A percentile compares a stretch with the other conserved stretches of the same genome.
These are phyloP conservation scores for Dione juno DNA, from an alignment of 2,888 invertebrate genomes.

Conservation along the genomic window DNA sequence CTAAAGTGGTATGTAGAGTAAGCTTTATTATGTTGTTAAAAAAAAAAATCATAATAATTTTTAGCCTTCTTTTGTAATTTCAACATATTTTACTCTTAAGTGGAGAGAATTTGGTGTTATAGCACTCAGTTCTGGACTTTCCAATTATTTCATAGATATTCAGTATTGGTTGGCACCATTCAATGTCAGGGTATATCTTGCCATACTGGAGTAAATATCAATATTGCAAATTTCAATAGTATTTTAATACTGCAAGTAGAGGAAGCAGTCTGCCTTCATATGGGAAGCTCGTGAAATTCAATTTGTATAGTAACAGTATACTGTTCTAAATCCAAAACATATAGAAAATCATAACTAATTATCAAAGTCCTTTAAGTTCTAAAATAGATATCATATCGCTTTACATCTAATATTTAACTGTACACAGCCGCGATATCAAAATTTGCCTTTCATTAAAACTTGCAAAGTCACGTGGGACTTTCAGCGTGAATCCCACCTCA, in stretches of 20 bases:
- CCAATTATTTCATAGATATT: too few relatives aligned
- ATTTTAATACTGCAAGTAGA: too few relatives aligned
- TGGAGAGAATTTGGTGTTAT: too few relatives aligned
- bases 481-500: not conserved
- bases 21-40: not conserved
- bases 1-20: not conserved
- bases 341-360: not conserved
- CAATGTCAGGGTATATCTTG: too few relatives aligned
- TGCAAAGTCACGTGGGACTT: constrained; percentile 1
- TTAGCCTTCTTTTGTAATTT: too few relatives aligned
- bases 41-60: not conserved
- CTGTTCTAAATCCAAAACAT: not conserved
- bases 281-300: too few relatives aligned
- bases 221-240: too few relatives aligned
- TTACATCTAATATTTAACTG: not conserved
- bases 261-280: too few relatives aligned
- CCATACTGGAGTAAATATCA: too few relatives aligned
- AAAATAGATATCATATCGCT: not conserved
- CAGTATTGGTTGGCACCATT: too few relatives aligned
- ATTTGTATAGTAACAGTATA: not conserved
- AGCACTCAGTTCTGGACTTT: too few relatives aligned
- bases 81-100: too few relatives aligned
- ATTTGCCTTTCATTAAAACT: constrained; percentile 1
- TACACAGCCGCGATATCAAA: not conserved
- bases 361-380: not conserved